Evolutionary conservation across 2,113 vertebrate species (phyloP), one percentile per base, ranked within the genome.

Genomic region (Riparia riparia): DNA sequence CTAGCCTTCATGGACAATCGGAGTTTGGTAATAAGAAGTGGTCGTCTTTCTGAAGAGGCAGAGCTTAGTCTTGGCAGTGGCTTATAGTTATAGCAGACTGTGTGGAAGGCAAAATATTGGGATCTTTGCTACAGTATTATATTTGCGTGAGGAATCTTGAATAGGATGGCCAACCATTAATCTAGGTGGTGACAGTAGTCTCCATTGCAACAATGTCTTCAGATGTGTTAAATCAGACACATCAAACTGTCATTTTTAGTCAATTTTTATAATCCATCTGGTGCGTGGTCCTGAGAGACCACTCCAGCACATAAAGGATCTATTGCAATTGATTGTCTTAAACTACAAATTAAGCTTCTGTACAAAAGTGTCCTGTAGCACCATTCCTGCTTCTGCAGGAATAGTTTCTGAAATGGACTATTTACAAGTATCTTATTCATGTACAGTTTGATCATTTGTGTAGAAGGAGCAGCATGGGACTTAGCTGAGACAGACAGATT

Each of bases 21-120:
- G 50, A 64, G 20, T 78, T 73, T 0, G 3, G 29, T 65, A 47
- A 42, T 24, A 17, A 34, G 32, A 39, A 72, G 19, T 15, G 10
- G 10, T 34, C 0, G 0, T 32, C 37, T 28, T 74, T 80, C 37
- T 63, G 56, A 56, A 39, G 51, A 25, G 37, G n/a, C 54, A 64
- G 14, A 21, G 25, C 63, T 93, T 72, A 58, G 34, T 26, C 64
- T 87, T 84, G 54, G 17, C 28, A 68, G 39, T 45, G 10, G 16
- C 39, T 91, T 63, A 54, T 21, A 51, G 47, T 80, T 17, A 4
- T 3, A 44, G 29, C 34, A 64, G 45, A 50, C 28, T 76, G 6
- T 37, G 25, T 57, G 51, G 6, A 37, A 25, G n/a, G 47, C 2
- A 9, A 26, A 92, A 61, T 78, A 47, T 5, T 78, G 17, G 16